Conservation (phyloP, 64 coral and sea anemone genomes). For the Dendrophyllia cribrosa region DNA sequence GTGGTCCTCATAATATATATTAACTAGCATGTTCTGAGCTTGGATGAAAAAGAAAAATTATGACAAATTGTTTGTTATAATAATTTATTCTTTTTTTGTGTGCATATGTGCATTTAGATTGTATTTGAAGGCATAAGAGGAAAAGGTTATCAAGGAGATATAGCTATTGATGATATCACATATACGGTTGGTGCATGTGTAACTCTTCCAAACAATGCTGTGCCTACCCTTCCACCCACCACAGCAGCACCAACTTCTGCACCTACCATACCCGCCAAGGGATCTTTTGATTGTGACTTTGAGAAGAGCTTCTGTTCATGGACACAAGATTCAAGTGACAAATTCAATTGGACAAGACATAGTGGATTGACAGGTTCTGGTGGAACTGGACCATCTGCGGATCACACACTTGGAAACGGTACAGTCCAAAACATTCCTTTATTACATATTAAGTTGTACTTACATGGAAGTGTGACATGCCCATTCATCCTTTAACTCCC, state of each 20-base stretch:
- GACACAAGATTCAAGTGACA: constrained; percentile 75
- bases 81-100: not conserved
- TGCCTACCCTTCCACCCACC: constrained; percentile 50
- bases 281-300: constrained; percentile 73
- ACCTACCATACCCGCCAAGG: constrained; percentile 36
- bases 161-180: constrained; percentile 87
- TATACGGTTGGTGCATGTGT: constrained; percentile 76
- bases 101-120: constrained; percentile 33
- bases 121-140: constrained; percentile 93
- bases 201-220: constrained; percentile 69
- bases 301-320: constrained; percentile 78
- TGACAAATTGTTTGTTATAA: no score
- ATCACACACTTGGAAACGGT: constrained; percentile 72
- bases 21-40: no score
- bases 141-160: constrained; percentile 73
- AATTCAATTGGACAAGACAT: constrained; percentile 85
- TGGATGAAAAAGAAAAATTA: no score
- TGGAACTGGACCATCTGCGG: constrained; percentile 66
- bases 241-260: constrained; percentile 8
- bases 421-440: not conserved
- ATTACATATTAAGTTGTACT: no score
- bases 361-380: constrained; percentile 33
- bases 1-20: no score
- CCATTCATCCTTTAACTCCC: no score
- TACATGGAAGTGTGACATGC: no score